Evolutionary conservation across 2,888 invertebrate genomes (phyloP).

Genomic region (Eupithecia exiguata): DNA sequence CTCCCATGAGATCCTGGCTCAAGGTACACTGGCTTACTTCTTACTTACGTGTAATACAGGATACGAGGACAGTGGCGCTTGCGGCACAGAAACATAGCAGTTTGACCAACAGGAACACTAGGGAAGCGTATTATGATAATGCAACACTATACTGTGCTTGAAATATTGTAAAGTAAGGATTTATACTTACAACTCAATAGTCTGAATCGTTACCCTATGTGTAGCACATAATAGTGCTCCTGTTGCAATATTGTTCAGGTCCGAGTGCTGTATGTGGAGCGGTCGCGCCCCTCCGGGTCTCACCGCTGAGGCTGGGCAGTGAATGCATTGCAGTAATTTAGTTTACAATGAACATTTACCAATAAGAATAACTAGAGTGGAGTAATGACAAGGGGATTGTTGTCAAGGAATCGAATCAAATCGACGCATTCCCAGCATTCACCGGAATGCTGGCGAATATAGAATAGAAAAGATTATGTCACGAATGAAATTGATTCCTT

Average conservation of each 20-base stretch:
- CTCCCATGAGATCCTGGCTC: constrained; percentile 23
- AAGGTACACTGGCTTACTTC: constrained; percentile 32
- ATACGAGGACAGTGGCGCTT: constrained; percentile 40
- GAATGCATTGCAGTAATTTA: not conserved
- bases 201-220: too few relatives aligned
- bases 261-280: not conserved
- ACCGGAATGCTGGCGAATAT: too few relatives aligned
- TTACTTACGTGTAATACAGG: constrained; percentile 41
- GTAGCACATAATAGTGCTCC: not conserved
- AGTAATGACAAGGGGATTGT: too few relatives aligned
- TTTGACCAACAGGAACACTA: not conserved
- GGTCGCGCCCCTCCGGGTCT: not conserved
- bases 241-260: not conserved
- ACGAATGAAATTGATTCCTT: too few relatives aligned
- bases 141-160: not conserved
- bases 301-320: not conserved
- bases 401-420: too few relatives aligned
- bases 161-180: too few relatives aligned
- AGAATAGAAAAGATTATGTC: too few relatives aligned
- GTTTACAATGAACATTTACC: constrained; percentile 23
- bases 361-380: not conserved
- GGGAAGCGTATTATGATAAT: not conserved
- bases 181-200: too few relatives aligned
- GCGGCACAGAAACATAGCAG: constrained; percentile 8
- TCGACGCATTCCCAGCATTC: too few relatives aligned